Percentiles rank a stretch among this genome's conserved stretches.
These are phyloP conservation scores for Brenthis hecate DNA, from an alignment of 2,888 invertebrate genomes.

Conservation along the genomic window DNA sequence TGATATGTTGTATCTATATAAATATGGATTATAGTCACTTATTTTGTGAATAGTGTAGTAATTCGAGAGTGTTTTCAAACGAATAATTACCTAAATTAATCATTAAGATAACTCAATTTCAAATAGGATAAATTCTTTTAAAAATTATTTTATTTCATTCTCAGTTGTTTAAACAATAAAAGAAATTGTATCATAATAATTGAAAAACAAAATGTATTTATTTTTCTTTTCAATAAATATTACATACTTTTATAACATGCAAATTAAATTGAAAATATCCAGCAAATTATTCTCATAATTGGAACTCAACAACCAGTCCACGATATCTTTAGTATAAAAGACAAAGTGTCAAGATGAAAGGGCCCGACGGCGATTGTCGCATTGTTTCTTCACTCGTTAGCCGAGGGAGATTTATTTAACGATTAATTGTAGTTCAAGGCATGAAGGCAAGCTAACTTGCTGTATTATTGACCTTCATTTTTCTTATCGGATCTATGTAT, in stretches of 20 bases:
- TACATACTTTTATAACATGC: not conserved
- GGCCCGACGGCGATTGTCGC: conserved; percentile 78
- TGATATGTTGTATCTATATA: too few species aligned
- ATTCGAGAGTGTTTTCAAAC: too few species aligned
- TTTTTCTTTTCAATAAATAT: not conserved
- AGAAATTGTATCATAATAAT: too few species aligned
- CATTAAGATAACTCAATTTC: too few species aligned
- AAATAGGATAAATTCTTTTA: too few species aligned
- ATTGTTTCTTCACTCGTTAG: conserved; percentile 81
- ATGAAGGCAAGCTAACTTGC: conserved; percentile 35
- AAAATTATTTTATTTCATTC: too few species aligned
- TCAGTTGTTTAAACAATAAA: too few species aligned
- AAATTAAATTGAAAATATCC: not conserved
- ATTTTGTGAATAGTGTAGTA: too few species aligned
- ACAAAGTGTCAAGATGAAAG: conserved; percentile 81
- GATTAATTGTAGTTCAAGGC: conserved; percentile 62
- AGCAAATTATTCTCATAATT: conserved; percentile 22
- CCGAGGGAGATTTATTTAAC: conserved; percentile 79
- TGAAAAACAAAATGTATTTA: too few species aligned
- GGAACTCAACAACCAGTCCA: conserved; percentile 46
- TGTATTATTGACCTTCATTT: conserved; percentile 12
- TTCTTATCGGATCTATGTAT: conserved; percentile 6
- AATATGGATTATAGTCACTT: too few species aligned
- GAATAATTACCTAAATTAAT: too few species aligned
- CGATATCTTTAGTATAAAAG: conserved; percentile 57